phyloP scores from a whole-genome alignment of 2,113 vertebrate species.

The Carollia perspicillata region DNA sequence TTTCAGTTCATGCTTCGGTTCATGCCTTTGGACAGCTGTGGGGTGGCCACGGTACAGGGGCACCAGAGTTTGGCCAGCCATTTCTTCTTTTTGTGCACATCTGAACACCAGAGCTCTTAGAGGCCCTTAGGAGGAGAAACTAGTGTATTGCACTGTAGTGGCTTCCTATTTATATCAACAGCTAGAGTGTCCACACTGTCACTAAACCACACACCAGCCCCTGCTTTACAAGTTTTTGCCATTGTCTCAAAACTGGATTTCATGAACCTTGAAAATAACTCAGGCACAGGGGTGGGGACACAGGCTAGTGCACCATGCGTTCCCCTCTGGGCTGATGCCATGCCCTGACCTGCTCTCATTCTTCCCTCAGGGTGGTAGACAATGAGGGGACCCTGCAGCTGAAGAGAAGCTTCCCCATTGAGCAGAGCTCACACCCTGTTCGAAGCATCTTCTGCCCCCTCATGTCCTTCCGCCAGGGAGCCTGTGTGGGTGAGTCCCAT shows the following conservation, averaged over 20 bases:
- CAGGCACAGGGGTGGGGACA: neutral
- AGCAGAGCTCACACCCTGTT: constrained; percentile 88
- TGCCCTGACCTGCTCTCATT: neutral
- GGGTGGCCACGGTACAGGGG: neutral
- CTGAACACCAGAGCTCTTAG: neutral
- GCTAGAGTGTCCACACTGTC: neutral
- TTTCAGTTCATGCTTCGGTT: neutral
- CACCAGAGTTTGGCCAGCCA: neutral
- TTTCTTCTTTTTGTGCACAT: neutral
- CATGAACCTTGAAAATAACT: neutral
- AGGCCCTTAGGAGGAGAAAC: neutral
- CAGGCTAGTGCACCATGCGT: neutral
- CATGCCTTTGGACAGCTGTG: neutral
- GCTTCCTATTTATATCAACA: neutral
- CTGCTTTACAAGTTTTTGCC: neutral
- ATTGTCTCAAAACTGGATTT: neutral
- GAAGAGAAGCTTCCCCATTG: constrained; percentile 92
- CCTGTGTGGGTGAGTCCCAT: constrained; percentile 89
- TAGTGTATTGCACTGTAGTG: neutral
- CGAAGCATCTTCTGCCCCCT: constrained; percentile 96
- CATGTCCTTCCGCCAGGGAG: constrained; percentile 96
- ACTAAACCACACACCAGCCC: neutral
- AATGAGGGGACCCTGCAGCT: constrained; percentile 92
- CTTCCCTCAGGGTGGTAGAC: constrained; percentile 88
- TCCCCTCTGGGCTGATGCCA: neutral